Evolutionary conservation across 2,888 invertebrate species (phyloP).

Genomic region (Molanna angustata): DNA sequence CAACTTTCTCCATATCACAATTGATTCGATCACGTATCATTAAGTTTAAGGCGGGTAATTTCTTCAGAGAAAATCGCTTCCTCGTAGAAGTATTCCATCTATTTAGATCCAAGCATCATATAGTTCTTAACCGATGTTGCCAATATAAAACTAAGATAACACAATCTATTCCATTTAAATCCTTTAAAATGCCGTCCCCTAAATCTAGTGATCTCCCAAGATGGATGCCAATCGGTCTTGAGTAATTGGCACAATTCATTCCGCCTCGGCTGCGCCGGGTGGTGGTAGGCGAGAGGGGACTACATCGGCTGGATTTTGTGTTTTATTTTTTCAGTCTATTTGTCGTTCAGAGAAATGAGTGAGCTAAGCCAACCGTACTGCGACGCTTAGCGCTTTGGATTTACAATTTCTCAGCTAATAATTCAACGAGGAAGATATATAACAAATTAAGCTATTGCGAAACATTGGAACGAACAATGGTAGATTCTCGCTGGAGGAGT

Average conservation of each 20-base stretch:
- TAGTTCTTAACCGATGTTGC: background rate
- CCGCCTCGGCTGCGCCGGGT: background rate
- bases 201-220: background rate
- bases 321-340: constrained; percentile 9
- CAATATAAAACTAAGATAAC: background rate
- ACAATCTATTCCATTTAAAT: background rate
- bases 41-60: too few relatives aligned
- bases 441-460: background rate
- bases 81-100: too few relatives aligned
- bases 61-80: too few relatives aligned
- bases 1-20: too few relatives aligned
- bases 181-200: constrained; percentile 3
- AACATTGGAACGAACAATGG: background rate
- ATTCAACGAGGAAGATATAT: constrained; percentile 13
- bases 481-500: background rate
- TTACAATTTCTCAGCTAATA: constrained; percentile 21
- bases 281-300: constrained; percentile 2
- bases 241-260: constrained; percentile 32
- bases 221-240: constrained; percentile 14
- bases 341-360: constrained; percentile 12
- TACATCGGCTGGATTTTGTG: too few relatives aligned
- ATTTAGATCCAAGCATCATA: too few relatives aligned
- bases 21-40: too few relatives aligned
- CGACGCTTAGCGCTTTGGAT: constrained; percentile 15
- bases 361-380: constrained; percentile 15